These are phyloP conservation scores for Epizoanthus illoricatus DNA, from an alignment of 92 coral and sea anemone species.

Conservation along the genomic window DNA sequence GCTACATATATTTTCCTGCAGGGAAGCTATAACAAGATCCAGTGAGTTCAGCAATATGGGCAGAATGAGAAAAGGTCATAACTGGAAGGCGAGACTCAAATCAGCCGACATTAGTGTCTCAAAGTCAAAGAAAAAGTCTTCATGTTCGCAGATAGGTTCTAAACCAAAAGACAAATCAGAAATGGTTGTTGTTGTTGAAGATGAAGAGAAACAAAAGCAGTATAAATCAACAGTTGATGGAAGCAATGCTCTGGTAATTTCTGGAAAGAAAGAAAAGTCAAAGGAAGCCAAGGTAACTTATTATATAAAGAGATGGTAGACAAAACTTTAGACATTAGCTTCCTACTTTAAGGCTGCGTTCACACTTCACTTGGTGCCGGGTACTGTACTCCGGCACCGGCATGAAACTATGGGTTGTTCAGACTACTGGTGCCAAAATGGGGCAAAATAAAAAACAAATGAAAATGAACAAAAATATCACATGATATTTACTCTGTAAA, in stretches of 20 bases:
- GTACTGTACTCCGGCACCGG: too few relatives aligned
- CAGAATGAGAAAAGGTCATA: constrained; percentile 82
- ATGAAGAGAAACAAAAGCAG: not conserved
- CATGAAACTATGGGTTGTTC: too few relatives aligned
- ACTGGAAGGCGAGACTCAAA: constrained; percentile 90
- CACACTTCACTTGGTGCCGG: too few relatives aligned
- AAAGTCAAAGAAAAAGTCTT: too few relatives aligned
- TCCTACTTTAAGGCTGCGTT: too few relatives aligned
- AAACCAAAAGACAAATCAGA: constrained; percentile 2
- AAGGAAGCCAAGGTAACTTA: constrained; percentile 30
- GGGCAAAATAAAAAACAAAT: too few relatives aligned
- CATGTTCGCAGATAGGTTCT: not conserved
- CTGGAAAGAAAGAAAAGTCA: constrained; percentile 62
- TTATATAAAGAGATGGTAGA: too few relatives aligned
- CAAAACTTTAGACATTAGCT: too few relatives aligned
- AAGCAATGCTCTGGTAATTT: constrained; percentile 64
- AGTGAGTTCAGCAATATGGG: constrained; percentile 62
- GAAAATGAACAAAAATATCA: too few relatives aligned
- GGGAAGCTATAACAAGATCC: not conserved
- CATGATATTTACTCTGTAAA: too few relatives aligned
- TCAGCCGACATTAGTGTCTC: constrained; percentile 3
- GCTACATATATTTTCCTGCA: not conserved
- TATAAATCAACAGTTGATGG: constrained; percentile 57
- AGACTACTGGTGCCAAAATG: too few relatives aligned
- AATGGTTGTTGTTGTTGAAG: constrained; percentile 21